Percentiles rank a stretch among this genome's conserved stretches.
phyloP scores from a whole-genome alignment of 2,797 vertebrate species.

The Cuculus canorus region DNA sequence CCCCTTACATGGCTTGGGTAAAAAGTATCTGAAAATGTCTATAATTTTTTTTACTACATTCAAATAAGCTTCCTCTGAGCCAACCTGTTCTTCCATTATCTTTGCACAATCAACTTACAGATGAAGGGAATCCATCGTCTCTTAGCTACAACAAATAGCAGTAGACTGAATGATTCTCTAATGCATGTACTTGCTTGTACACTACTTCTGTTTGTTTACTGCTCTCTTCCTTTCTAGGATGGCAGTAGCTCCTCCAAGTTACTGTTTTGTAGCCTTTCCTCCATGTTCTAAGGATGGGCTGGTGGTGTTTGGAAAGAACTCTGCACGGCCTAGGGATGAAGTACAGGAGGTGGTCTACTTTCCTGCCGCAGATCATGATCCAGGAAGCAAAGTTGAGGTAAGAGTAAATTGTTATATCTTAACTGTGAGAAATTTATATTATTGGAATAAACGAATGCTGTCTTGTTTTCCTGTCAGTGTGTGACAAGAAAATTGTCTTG shows the following conservation, averaged over 20 bases:
- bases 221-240: slow-evolving; percentile 73
- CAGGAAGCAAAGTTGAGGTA: slow-evolving; percentile 81
- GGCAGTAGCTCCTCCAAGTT: slow-evolving; percentile 80
- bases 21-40: neutral
- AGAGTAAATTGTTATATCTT: neutral
- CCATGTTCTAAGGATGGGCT: slow-evolving; percentile 76
- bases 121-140: neutral
- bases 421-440: neutral
- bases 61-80: neutral
- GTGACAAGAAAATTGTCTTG: too few species aligned
- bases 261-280: slow-evolving; percentile 81
- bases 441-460: neutral
- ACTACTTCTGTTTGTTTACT: neutral
- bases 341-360: slow-evolving; percentile 83
- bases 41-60: neutral
- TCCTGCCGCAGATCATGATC: slow-evolving; percentile 68
- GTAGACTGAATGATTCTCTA: neutral
- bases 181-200: neutral
- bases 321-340: slow-evolving; percentile 81
- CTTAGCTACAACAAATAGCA: neutral
- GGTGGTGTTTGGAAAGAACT: slow-evolving; percentile 84
- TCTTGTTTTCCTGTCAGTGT: neutral
- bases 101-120: neutral
- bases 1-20: neutral
- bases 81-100: neutral